phyloP scores from a whole-genome alignment of 1,140 invertebrate genomes.

The Papilio aristodemus region DNA sequence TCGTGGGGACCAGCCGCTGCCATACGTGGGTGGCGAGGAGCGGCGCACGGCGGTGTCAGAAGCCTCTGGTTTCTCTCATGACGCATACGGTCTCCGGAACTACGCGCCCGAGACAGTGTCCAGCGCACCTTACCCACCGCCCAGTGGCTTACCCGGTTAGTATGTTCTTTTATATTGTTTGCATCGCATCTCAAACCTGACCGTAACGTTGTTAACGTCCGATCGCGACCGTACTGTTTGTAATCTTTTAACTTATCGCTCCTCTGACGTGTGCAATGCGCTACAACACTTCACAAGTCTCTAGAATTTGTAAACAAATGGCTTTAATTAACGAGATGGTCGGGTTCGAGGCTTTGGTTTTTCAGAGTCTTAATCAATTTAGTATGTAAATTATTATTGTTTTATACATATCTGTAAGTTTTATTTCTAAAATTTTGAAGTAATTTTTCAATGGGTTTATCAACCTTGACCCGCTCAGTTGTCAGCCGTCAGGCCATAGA shows the following conservation, averaged over 20 bases:
- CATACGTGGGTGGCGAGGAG: conserved; percentile 85
- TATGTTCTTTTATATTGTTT: conserved; percentile 41
- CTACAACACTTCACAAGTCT: conserved; percentile 55
- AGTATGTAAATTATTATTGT: conserved; percentile 13
- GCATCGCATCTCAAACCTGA: conserved; percentile 36
- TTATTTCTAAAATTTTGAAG: conserved; percentile 48
- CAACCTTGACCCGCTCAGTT: conserved; percentile 65
- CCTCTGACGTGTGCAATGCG: conserved; percentile 54
- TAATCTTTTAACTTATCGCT: conserved; percentile 68
- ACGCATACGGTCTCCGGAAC: conserved; percentile 88
- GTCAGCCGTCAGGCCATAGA: conserved; percentile 58
- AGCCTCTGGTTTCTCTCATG: conserved; percentile 85
- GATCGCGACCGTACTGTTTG: conserved; percentile 54
- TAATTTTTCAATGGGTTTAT: conserved; percentile 69
- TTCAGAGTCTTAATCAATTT: conserved; percentile 8
- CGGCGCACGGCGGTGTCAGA: conserved; percentile 85
- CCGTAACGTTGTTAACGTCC: conserved; percentile 56
- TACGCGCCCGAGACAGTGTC: conserved; percentile 88
- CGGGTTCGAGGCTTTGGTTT: conserved; percentile 2
- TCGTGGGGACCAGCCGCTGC: conserved; percentile 84
- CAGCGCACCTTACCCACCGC: conserved; percentile 89
- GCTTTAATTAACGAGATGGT: conserved; percentile 28
- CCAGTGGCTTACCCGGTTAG: conserved; percentile 83
- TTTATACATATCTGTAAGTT: conserved; percentile 19
- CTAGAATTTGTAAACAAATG: conserved; percentile 70